Conservation (phyloP, 2,797 vertebrate species). For the Yasuhikotakia modesta region DNA sequence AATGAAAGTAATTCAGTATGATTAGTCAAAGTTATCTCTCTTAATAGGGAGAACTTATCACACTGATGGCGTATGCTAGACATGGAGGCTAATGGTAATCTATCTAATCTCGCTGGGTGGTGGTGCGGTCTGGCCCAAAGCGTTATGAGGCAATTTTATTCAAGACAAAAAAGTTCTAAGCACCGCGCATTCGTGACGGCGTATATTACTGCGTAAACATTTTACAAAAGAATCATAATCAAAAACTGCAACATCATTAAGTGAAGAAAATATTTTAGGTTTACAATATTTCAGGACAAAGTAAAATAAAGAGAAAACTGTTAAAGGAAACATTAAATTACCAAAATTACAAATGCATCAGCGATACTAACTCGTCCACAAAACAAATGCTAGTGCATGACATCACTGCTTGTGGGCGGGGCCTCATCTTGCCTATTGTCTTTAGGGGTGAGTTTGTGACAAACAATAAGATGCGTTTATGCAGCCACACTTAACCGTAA, state of each 20-base stretch:
- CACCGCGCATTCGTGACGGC: too few species aligned
- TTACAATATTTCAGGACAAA: too few species aligned
- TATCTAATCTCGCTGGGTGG: slow-evolving; percentile 13
- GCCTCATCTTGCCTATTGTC: neutral
- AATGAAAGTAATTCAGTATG: slow-evolving; percentile 46
- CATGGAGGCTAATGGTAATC: slow-evolving; percentile 20
- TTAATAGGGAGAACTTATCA: slow-evolving; percentile 48
- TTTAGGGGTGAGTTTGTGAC: neutral
- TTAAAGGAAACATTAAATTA: too few species aligned
- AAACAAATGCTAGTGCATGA: neutral
- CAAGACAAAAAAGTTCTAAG: neutral
- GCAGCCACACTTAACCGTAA: slow-evolving; percentile 58
- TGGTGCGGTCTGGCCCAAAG: neutral
- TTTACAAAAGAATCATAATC: neutral
- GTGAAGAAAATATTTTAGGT: too few species aligned
- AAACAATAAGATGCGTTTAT: slow-evolving; percentile 45
- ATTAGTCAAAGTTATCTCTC: slow-evolving; percentile 45
- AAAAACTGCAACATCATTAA: neutral
- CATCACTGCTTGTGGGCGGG: neutral
- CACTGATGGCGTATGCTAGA: neutral
- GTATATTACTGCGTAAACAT: neutral
- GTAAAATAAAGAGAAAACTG: too few species aligned
- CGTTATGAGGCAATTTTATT: slow-evolving; percentile 1
- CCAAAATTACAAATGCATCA: neutral
- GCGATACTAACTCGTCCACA: neutral